phyloP scores from a whole-genome alignment of 2,888 invertebrate genomes.

The Bellardia pandia region DNA sequence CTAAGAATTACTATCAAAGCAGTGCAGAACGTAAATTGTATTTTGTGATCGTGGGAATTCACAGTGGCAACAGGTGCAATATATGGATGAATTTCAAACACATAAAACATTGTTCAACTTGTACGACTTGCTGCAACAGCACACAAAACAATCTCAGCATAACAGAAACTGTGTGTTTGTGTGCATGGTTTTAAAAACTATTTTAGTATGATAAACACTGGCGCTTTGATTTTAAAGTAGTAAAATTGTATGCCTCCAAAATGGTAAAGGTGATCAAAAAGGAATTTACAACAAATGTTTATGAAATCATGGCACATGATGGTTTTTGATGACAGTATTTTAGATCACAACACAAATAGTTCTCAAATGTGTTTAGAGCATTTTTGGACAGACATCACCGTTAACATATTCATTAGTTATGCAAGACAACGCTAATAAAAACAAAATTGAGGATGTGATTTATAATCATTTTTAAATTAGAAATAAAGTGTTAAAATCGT shows the following conservation, averaged over 20 bases:
- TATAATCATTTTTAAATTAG: slow-evolving; percentile 47
- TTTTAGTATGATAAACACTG: slow-evolving; percentile 62
- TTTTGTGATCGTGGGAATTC: slow-evolving; percentile 73
- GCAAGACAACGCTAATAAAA: slow-evolving; percentile 28
- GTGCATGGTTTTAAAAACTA: slow-evolving; percentile 17
- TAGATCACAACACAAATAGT: background rate
- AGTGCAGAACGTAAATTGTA: slow-evolving; percentile 39
- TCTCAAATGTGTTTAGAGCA: background rate
- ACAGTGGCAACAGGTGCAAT: slow-evolving; percentile 73
- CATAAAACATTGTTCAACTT: slow-evolving; percentile 49
- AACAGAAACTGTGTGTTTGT: background rate
- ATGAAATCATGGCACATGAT: slow-evolving; percentile 42
- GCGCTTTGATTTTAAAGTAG: slow-evolving; percentile 43
- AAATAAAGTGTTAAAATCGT: slow-evolving; percentile 56
- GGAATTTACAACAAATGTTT: slow-evolving; percentile 50
- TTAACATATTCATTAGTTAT: slow-evolving; percentile 43
- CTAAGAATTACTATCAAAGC: slow-evolving; percentile 28
- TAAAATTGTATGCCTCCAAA: slow-evolving; percentile 29
- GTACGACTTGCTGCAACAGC: slow-evolving; percentile 28
- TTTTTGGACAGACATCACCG: background rate
- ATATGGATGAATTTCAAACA: slow-evolving; percentile 61
- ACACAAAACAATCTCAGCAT: slow-evolving; percentile 15
- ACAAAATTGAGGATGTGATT: slow-evolving; percentile 59
- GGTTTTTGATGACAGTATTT: slow-evolving; percentile 8
- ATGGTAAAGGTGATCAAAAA: slow-evolving; percentile 50